Conservation (phyloP, 2,888 invertebrate genomes). For the Nineta flava region DNA sequence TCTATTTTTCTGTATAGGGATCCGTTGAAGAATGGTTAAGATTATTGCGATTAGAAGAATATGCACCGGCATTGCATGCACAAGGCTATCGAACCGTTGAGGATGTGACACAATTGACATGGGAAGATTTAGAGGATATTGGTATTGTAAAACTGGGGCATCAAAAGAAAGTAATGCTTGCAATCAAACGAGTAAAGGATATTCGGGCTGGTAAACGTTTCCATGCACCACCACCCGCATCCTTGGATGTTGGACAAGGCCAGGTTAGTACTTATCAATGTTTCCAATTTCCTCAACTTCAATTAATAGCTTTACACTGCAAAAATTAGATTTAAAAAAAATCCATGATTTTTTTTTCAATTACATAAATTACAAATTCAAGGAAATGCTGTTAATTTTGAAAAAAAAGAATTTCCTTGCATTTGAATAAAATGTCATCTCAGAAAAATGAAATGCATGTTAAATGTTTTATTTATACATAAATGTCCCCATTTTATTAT, state of each 20-base stretch:
- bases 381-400: no score
- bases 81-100: constrained; percentile 92
- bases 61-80: constrained; percentile 72
- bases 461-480: neutral
- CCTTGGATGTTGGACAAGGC: constrained; percentile 27
- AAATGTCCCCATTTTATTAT: no score
- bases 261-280: constrained; percentile 21
- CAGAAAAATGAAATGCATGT: neutral
- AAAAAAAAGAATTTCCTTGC: no score
- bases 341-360: neutral
- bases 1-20: constrained; percentile 41
- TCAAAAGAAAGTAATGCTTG: constrained; percentile 94
- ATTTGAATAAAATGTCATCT: neutral
- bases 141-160: constrained; percentile 88
- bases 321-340: no score
- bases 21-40: constrained; percentile 92
- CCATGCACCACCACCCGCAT: constrained; percentile 34
- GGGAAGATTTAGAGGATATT: constrained; percentile 99
- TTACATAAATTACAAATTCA: neutral
- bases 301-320: neutral
- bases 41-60: constrained; percentile 80
- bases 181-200: constrained; percentile 91
- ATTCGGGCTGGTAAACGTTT: constrained; percentile 71
- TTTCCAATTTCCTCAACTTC: neutral
- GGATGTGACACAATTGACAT: constrained; percentile 86